A percentile compares a stretch with the other conserved stretches of the same genome.
phyloP scores from a whole-genome alignment of 2,888 invertebrate genomes.

The Cheilosia grossa region DNA sequence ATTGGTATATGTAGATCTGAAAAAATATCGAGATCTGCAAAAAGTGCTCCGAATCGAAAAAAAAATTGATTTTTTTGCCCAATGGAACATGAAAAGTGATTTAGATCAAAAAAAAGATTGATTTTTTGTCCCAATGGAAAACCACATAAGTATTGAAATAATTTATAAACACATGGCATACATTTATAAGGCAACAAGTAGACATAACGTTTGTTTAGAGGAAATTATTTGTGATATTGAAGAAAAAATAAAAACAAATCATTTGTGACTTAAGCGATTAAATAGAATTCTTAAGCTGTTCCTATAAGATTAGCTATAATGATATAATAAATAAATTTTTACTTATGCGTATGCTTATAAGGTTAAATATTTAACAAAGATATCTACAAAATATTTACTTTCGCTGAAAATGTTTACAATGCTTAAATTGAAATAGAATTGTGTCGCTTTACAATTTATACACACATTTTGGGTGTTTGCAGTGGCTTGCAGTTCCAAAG shows the following conservation, averaged over 20 bases:
- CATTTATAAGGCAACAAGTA: constrained; percentile 1
- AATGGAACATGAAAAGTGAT: no score
- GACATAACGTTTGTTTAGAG: not conserved
- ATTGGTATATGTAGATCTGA: no score
- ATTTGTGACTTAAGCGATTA: constrained; percentile 19
- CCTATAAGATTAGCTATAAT: not conserved
- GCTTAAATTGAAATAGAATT: not conserved
- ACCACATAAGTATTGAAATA: constrained; percentile 10
- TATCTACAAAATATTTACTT: constrained; percentile 2
- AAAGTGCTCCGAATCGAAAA: no score
- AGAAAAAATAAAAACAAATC: not conserved
- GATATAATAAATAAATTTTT: constrained; percentile 18
- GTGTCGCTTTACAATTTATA: not conserved
- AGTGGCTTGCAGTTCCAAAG: not conserved
- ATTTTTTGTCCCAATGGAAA: no score
- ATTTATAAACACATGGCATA: constrained; percentile 16
- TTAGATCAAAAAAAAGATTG: no score
- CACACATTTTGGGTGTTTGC: not conserved
- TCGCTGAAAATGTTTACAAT: not conserved
- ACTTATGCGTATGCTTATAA: constrained; percentile 1
- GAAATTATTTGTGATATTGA: constrained; percentile 32
- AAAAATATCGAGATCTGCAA: no score
- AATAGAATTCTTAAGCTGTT: not conserved
- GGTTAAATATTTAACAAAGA: not conserved
- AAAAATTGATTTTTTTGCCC: no score